Evolutionary conservation across 2,113 vertebrate genomes (phyloP).

Genomic region (Seriola rivoliana): DNA sequence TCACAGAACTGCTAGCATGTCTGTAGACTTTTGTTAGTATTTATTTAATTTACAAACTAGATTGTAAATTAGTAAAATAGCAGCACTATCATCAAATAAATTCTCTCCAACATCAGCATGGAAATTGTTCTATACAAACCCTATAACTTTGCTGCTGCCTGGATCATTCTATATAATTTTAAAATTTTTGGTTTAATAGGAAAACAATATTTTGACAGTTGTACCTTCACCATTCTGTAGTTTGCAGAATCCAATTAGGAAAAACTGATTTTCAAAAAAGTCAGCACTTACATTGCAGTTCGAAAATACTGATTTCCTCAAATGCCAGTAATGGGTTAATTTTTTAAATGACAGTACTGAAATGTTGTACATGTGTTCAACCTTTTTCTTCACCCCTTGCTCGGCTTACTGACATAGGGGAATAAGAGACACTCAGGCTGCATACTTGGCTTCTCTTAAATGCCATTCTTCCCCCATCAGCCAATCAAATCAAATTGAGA

Average conservation of each 20-base stretch:
- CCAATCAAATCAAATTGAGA: constrained; percentile 75
- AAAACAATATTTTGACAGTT: not conserved
- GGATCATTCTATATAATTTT: not conserved
- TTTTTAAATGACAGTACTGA: not conserved
- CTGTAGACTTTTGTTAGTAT: too few relatives aligned
- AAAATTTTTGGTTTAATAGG: not conserved
- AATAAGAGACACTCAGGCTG: constrained; percentile 48
- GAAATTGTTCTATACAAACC: not conserved
- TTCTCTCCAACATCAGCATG: not conserved
- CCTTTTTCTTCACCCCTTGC: constrained; percentile 24
- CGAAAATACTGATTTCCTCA: not conserved
- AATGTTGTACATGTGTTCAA: constrained; percentile 21
- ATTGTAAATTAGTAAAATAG: not conserved
- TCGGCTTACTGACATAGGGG: constrained; percentile 34
- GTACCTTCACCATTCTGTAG: not conserved
- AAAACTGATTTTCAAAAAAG: not conserved
- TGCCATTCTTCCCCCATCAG: constrained; percentile 60
- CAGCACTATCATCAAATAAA: not conserved
- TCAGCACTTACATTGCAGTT: not conserved
- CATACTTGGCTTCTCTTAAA: constrained; percentile 58
- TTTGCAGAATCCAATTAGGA: not conserved
- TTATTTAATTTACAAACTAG: too few relatives aligned
- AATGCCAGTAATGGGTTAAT: not conserved
- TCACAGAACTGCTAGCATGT: too few relatives aligned
- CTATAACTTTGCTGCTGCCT: too few relatives aligned